phyloP scores from a whole-genome alignment of 2,797 vertebrate genomes.

The Xenopus petersii region DNA sequence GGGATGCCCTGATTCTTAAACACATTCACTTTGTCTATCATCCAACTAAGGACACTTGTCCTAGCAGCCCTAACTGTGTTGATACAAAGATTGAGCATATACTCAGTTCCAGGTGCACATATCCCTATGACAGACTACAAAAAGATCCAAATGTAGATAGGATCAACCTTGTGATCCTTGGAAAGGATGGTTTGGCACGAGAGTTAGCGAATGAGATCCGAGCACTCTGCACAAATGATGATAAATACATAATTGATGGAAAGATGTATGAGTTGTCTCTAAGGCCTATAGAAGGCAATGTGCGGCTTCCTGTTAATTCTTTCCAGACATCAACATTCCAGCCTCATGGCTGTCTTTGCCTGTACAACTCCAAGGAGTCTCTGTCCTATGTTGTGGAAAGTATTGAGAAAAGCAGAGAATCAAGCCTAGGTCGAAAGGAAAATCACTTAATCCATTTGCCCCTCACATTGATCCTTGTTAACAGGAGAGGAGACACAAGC shows the following conservation, averaged over 20 bases:
- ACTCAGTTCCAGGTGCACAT: constrained; percentile 73
- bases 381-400: constrained; percentile 93
- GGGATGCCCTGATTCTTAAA: constrained; percentile 91
- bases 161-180: constrained; percentile 94
- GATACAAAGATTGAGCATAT: constrained; percentile 89
- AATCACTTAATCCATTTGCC: constrained; percentile 79
- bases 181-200: constrained; percentile 89
- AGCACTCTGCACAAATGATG: constrained; percentile 89
- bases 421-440: constrained; percentile 77
- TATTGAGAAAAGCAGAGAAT: constrained; percentile 87
- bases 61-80: constrained; percentile 81
- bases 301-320: constrained; percentile 91
- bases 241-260: constrained; percentile 88
- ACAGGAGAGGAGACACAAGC: constrained; percentile 86
- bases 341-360: constrained; percentile 92
- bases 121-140: constrained; percentile 78
- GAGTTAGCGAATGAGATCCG: constrained; percentile 96
- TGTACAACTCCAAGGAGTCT: constrained; percentile 97
- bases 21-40: constrained; percentile 98
- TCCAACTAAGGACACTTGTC: constrained; percentile 94
- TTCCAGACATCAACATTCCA: constrained; percentile 93
- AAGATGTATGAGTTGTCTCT: constrained; percentile 90
- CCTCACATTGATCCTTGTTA: constrained; percentile 82
- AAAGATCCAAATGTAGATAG: constrained; percentile 78
- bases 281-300: constrained; percentile 94